Base-by-base conservation (phyloP, 1,140 invertebrate genomes). In the Meloidogyne floridensis region DNA sequence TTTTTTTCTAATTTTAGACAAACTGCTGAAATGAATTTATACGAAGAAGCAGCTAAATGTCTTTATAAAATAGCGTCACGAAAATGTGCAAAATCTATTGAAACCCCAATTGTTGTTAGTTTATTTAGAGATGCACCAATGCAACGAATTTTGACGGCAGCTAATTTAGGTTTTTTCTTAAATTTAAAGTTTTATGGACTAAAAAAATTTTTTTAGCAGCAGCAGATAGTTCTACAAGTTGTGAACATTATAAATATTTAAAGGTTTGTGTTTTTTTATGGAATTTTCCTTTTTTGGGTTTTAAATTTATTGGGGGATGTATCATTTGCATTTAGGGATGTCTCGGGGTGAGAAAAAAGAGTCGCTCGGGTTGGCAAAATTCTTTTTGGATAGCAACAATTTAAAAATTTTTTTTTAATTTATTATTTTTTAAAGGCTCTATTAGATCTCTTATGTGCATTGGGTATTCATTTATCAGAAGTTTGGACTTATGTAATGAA, bases 231-330 rank as follows among this genome's bases (percentile, higher is more conserved):
- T 72, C 84, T 8, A 65, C 81, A 11, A 86, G 77, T 65, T 53
- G 42, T 32, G 80, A 84, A 15, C 87, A 87, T 70, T 87, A 87
- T 77, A 83, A 87, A n/a, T 87, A 82, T 76, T 69, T 87, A 47
- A 87, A 79, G 75, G 75, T 77, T 56, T 8, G 47, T 59, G 2
- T n/a, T 75, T 54, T 10, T 20, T 15, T 75, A 32, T 75, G n/a
- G 20, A 15, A 0, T 75, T 75, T 75, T 20, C 20, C 20, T 20
- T 20, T 32, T 32, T 32, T 32, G 32, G 32, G 32, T 32, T 32
- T 32, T 32, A 32, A 32, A 32, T 32, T 32, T 32, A 32, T 20
- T 32, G 32, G 32, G 32, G 32, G 1, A 2, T 32, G 32, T 32
- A 32, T 32, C 32, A 32, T 32, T 20, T 32, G 32, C 2, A 32